Evolutionary conservation across 2,797 vertebrate genomes (phyloP).

Genomic region (Atherinosoma microstoma): DNA sequence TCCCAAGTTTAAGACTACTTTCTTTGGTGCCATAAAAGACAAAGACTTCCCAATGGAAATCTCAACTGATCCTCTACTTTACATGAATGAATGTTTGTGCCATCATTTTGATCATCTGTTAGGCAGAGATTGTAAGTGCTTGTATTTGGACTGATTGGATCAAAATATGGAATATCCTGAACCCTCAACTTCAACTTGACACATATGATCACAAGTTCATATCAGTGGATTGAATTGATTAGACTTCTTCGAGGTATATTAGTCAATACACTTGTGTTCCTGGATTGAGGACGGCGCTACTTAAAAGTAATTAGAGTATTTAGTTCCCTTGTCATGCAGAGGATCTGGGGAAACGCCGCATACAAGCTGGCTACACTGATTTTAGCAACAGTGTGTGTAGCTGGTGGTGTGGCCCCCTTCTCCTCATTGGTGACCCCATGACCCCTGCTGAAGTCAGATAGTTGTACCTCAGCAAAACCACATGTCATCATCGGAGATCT

Average conservation of each 20-base stretch:
- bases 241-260: neutral
- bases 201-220: constrained; percentile 21
- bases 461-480: constrained; percentile 23
- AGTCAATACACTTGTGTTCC: neutral
- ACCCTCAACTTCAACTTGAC: constrained; percentile 17
- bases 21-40: constrained; percentile 9
- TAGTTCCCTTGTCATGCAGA: constrained; percentile 58
- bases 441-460: constrained; percentile 49
- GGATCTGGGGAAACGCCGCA: constrained; percentile 26
- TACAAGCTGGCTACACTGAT: constrained; percentile 25
- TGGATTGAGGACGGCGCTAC: neutral
- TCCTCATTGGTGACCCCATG: constrained; percentile 47
- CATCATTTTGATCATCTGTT: constrained; percentile 4
- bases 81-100: constrained; percentile 43
- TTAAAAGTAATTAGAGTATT: constrained; percentile 9
- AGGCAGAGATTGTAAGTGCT: neutral
- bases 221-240: constrained; percentile 2
- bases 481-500: constrained; percentile 44
- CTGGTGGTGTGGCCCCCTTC: constrained; percentile 11
- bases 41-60: constrained; percentile 20
- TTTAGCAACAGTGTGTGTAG: constrained; percentile 15
- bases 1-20: neutral
- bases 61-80: constrained; percentile 9
- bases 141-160: constrained; percentile 23
- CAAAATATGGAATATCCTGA: constrained; percentile 6